These are phyloP conservation scores for Neofelis nebulosa DNA, from an alignment of 2,113 vertebrate genomes.

Conservation along the genomic window DNA sequence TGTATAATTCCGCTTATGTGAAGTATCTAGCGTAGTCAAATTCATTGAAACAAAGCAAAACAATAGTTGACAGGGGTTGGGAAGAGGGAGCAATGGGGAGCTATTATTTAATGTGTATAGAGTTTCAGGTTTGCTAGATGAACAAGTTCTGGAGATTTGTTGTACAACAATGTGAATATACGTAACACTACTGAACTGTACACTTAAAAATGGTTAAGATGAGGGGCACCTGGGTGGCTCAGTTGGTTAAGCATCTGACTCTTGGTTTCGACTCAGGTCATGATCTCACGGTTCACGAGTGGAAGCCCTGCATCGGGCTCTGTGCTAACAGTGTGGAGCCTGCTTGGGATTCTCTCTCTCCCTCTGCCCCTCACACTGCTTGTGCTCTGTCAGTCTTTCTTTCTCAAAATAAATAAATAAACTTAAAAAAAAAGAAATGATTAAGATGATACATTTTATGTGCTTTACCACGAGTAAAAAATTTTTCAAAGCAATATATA, in stretches of 20 bases:
- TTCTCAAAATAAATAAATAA: too few species aligned
- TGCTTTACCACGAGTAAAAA: slow-evolving; percentile 5
- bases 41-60: background rate
- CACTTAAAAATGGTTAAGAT: background rate
- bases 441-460: slow-evolving; percentile 22
- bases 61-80: background rate
- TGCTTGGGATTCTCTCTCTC: too few species aligned
- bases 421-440: background rate
- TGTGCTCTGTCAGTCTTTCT: too few species aligned
- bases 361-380: too few species aligned
- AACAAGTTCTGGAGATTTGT: background rate
- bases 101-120: background rate
- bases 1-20: background rate
- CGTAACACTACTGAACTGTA: background rate
- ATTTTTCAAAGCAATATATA: background rate
- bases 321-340: too few species aligned
- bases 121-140: slow-evolving; percentile 22
- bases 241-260: too few species aligned
- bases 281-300: too few species aligned
- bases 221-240: too few species aligned
- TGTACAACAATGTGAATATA: background rate
- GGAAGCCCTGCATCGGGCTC: too few species aligned
- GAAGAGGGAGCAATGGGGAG: background rate
- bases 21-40: background rate
- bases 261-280: too few species aligned